Conservation (phyloP, 2,113 vertebrate species). For the Acinonyx jubatus region DNA sequence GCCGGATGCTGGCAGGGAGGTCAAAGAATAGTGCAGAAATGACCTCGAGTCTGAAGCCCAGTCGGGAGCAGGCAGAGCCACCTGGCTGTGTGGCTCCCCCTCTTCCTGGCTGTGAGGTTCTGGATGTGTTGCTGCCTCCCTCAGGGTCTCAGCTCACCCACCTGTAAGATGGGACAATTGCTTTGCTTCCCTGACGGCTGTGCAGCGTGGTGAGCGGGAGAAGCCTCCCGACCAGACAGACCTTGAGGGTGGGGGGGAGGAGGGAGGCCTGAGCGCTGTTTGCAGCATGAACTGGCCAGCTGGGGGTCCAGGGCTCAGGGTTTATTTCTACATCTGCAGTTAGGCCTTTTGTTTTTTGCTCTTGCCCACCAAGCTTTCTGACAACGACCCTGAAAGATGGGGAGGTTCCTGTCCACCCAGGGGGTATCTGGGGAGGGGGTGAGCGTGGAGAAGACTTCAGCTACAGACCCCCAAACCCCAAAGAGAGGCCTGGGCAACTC, state of each 20-base stretch:
- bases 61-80: not conserved
- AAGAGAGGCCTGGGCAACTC: not conserved
- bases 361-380: not conserved
- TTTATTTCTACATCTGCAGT: rapidly evolving
- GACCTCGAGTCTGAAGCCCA: not conserved
- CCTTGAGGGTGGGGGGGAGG: not conserved
- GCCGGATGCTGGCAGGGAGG: not conserved
- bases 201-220: not conserved
- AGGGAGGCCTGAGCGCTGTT: rapidly evolving
- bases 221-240: not conserved
- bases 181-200: not conserved
- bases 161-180: not conserved
- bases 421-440: too few species aligned
- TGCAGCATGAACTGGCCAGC: not conserved
- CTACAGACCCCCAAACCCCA: not conserved
- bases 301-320: not conserved
- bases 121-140: too few species aligned
- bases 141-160: not conserved
- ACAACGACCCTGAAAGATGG: not conserved
- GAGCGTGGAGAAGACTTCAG: not conserved
- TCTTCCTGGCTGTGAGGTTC: not conserved
- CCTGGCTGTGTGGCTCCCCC: not conserved
- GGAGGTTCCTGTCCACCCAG: not conserved
- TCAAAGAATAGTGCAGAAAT: not conserved
- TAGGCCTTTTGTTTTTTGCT: not conserved